These are phyloP conservation scores for Myiotriccus ornatus DNA, from an alignment of 2,797 vertebrate species.

Conservation along the genomic window DNA sequence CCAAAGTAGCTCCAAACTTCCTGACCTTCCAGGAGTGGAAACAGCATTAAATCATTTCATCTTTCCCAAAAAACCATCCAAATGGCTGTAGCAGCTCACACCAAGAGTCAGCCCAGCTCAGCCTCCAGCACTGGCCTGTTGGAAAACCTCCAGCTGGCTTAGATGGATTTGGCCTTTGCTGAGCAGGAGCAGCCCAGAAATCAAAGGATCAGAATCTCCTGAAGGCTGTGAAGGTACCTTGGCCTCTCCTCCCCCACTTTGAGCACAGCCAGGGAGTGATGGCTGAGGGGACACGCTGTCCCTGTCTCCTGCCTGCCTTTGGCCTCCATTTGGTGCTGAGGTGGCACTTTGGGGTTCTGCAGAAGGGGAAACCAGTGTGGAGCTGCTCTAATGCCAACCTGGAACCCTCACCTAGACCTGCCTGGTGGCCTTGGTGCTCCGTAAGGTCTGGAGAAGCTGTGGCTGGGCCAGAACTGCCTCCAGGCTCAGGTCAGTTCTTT, in stretches of 20 bases:
- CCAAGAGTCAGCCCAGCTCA: background rate
- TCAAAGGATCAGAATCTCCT: background rate
- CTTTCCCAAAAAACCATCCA: background rate
- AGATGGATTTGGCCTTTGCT: background rate
- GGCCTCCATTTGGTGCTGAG: background rate
- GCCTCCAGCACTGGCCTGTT: background rate
- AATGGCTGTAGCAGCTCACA: background rate
- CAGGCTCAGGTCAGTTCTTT: background rate
- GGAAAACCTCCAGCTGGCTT: background rate
- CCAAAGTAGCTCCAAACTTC: background rate
- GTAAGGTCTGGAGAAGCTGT: background rate
- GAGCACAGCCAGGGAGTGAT: rapidly evolving
- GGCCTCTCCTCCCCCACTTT: background rate
- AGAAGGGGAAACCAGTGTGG: background rate
- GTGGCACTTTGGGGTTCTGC: background rate
- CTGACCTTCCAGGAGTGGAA: background rate
- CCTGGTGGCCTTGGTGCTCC: background rate
- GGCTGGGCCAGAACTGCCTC: background rate
- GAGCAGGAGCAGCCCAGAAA: background rate
- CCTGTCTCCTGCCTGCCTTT: rapidly evolving
- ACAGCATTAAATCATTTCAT: background rate
- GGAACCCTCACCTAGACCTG: background rate
- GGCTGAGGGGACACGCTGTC: background rate
- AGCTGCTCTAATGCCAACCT: background rate
- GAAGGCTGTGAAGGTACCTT: background rate